Conservation (phyloP, 2,113 vertebrate genomes). For the Lichenostomus cassidix region DNA sequence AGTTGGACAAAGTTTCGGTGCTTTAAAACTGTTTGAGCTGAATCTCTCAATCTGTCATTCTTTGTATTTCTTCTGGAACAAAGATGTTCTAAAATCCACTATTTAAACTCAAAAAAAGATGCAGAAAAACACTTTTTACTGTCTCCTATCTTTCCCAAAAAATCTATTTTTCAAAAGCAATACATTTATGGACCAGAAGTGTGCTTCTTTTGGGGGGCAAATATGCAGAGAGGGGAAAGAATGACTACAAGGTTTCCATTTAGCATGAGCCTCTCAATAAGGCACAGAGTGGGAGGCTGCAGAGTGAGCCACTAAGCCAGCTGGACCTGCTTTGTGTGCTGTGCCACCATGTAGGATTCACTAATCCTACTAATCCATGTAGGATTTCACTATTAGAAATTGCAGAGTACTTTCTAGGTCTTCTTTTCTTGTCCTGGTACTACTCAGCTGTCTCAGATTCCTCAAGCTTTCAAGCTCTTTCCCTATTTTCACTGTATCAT, state of each 20-base stretch:
- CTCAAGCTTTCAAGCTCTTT: neutral
- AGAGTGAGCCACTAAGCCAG: neutral
- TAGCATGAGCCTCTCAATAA: neutral
- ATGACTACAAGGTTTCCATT: neutral
- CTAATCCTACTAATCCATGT: too few relatives aligned
- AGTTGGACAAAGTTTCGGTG: neutral
- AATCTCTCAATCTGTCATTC: neutral
- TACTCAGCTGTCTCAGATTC: neutral
- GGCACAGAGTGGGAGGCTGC: neutral
- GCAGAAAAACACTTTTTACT: neutral
- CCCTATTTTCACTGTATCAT: neutral
- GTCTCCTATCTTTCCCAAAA: neutral
- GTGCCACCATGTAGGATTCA: neutral
- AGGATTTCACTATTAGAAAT: neutral
- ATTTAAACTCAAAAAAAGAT: neutral
- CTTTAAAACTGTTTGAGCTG: neutral
- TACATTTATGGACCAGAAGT: neutral
- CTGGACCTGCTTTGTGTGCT: neutral
- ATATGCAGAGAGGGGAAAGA: neutral
- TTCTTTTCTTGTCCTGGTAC: neutral
- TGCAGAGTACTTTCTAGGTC: neutral
- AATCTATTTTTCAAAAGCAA: neutral
- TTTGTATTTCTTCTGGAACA: neutral
- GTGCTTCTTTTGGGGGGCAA: fast-evolving
- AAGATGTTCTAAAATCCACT: neutral